These are phyloP conservation scores for Petrocephalus zakoni DNA, from an alignment of 2,113 vertebrate species.

Conservation along the genomic window DNA sequence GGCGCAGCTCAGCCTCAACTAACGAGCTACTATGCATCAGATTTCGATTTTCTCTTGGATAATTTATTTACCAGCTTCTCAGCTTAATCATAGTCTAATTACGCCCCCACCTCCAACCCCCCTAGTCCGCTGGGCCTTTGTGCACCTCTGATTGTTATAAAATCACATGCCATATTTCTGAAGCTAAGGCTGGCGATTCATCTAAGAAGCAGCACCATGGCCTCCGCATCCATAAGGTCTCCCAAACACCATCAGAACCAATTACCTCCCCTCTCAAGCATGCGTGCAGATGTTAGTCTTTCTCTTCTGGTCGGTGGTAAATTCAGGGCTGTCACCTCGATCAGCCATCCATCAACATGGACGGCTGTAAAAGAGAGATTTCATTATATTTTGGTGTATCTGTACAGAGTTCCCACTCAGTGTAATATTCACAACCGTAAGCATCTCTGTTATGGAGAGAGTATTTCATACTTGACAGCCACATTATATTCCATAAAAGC, in stretches of 20 bases:
- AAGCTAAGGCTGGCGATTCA: background rate
- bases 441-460: conserved; percentile 13
- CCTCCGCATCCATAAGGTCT: background rate
- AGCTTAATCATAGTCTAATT: conserved; percentile 16
- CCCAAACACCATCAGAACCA: background rate
- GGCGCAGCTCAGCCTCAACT: background rate
- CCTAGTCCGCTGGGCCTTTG: background rate
- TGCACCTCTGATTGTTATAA: background rate
- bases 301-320: background rate
- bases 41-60: background rate
- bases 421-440: background rate
- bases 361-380: background rate
- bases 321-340: background rate
- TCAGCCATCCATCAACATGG: background rate
- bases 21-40: background rate
- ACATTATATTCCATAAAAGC: conserved; percentile 8
- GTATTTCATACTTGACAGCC: conserved; percentile 10
- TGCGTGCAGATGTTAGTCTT: background rate
- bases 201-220: background rate
- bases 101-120: background rate
- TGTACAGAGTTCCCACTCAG: background rate
- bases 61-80: conserved; percentile 10
- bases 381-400: conserved; percentile 9
- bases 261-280: background rate
- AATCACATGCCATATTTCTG: background rate